phyloP scores from a whole-genome alignment of 2,888 invertebrate species.

The Drosophila greeni region DNA sequence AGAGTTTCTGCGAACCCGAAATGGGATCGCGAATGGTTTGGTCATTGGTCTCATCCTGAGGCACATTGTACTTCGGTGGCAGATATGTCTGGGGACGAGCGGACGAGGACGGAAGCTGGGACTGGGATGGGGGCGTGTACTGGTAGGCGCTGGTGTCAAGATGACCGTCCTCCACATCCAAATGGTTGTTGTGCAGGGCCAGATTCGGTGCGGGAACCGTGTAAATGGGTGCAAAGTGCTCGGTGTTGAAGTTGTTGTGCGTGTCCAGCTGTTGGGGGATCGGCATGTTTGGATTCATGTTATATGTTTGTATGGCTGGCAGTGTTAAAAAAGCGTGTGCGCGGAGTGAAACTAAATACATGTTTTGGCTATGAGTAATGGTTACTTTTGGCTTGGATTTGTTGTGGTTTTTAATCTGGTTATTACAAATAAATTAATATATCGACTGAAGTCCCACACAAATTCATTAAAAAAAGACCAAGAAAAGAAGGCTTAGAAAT shows the following conservation, averaged over 20 bases:
- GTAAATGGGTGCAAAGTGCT: constrained; percentile 92
- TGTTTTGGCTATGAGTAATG: neutral
- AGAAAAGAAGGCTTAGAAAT: too few species aligned
- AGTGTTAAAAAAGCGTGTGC: neutral
- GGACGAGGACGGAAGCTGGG: constrained; percentile 32
- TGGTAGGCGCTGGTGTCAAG: constrained; percentile 65
- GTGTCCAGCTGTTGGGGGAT: constrained; percentile 69
- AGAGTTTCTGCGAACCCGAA: constrained; percentile 79
- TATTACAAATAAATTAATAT: neutral
- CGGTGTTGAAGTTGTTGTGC: constrained; percentile 84
- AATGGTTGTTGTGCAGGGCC: constrained; percentile 70
- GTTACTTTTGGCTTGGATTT: neutral
- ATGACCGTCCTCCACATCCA: constrained; percentile 71
- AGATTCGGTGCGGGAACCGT: constrained; percentile 92
- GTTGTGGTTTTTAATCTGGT: neutral
- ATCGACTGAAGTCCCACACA: neutral
- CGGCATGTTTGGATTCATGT: constrained; percentile 26
- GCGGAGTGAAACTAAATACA: constrained; percentile 3
- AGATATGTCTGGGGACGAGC: constrained; percentile 51
- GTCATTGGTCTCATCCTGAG: constrained; percentile 80
- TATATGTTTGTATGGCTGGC: constrained; percentile 21
- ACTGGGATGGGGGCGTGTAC: constrained; percentile 53
- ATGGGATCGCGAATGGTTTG: constrained; percentile 77
- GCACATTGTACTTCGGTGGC: constrained; percentile 80
- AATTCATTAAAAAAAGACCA: neutral